Percentiles rank a stretch among this genome's conserved stretches.
These are phyloP conservation scores for Drosophila fungiperda DNA, from an alignment of 2,888 invertebrate genomes.

Conservation along the genomic window DNA sequence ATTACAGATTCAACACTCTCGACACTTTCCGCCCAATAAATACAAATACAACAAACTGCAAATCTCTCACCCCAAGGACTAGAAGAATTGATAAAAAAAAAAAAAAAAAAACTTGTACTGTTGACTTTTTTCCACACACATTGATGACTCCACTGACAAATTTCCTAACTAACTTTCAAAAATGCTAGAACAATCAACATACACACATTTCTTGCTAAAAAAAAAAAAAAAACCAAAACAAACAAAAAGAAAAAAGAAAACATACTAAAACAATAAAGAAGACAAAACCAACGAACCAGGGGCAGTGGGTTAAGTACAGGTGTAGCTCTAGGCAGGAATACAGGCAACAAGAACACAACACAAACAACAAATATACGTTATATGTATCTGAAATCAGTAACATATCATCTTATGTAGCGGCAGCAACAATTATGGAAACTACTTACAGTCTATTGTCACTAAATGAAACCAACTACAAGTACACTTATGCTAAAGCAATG, in stretches of 20 bases:
- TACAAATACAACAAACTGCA: constrained; percentile 32
- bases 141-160: constrained; percentile 19
- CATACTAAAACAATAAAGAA: background rate
- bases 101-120: constrained; percentile 26
- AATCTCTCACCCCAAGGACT: constrained; percentile 65
- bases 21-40: constrained; percentile 72
- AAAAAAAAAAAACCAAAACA: constrained; percentile 24
- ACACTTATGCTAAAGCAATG: constrained; percentile 57
- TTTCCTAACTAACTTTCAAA: constrained; percentile 74
- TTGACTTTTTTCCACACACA: constrained; percentile 20
- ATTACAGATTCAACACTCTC: constrained; percentile 53
- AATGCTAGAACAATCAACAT: constrained; percentile 80
- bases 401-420: constrained; percentile 83
- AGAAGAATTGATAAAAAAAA: constrained; percentile 46
- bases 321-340: constrained; percentile 28
- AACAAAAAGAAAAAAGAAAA: constrained; percentile 7
- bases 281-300: constrained; percentile 44
- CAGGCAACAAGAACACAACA: constrained; percentile 27
- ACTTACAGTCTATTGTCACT: constrained; percentile 62
- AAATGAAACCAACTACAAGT: constrained; percentile 61
- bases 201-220: constrained; percentile 71
- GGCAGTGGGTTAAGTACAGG: constrained; percentile 24
- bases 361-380: constrained; percentile 24
- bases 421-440: constrained; percentile 49
- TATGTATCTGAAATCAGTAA: constrained; percentile 75